Conservation (phyloP, 2,797 vertebrate genomes). For the Xyrichtys novacula region DNA sequence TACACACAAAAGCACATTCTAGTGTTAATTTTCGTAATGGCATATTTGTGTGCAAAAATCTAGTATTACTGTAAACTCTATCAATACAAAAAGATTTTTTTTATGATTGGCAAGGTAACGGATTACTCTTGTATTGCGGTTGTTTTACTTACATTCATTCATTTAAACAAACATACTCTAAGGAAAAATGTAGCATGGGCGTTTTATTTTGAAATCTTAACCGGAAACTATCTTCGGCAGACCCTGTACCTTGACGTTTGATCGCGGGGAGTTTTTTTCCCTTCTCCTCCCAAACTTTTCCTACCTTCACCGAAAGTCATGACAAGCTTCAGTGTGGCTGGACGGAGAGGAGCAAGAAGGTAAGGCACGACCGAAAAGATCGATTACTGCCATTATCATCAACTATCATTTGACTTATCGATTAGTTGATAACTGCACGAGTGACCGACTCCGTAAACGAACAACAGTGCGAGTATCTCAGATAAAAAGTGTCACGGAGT, state of each 20-base stretch:
- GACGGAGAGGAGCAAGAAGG: constrained; percentile 61
- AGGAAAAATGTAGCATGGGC: too few relatives aligned
- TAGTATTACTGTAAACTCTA: too few relatives aligned
- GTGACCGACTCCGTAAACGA: background rate
- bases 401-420: background rate
- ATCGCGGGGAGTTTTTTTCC: constrained; percentile 21
- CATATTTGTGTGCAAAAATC: too few relatives aligned
- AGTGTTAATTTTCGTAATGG: too few relatives aligned
- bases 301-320: constrained; percentile 66
- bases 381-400: constrained; percentile 3
- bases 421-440: constrained; percentile 27
- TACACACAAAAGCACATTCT: too few relatives aligned
- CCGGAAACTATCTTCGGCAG: background rate
- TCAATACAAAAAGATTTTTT: too few relatives aligned
- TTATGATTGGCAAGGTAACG: too few relatives aligned
- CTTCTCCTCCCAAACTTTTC: constrained; percentile 70
- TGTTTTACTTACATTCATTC: too few relatives aligned
- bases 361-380: constrained; percentile 55
- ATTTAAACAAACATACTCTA: too few relatives aligned
- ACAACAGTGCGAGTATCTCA: background rate
- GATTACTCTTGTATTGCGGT: too few relatives aligned
- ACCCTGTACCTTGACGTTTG: background rate
- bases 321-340: constrained; percentile 61
- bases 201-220: constrained; percentile 60
- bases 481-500: background rate